Percentiles rank a stretch among this genome's conserved stretches.
Evolutionary conservation across 2,113 vertebrate species (phyloP).

Genomic region (Sinocyclocheilus anophthalmus): DNA sequence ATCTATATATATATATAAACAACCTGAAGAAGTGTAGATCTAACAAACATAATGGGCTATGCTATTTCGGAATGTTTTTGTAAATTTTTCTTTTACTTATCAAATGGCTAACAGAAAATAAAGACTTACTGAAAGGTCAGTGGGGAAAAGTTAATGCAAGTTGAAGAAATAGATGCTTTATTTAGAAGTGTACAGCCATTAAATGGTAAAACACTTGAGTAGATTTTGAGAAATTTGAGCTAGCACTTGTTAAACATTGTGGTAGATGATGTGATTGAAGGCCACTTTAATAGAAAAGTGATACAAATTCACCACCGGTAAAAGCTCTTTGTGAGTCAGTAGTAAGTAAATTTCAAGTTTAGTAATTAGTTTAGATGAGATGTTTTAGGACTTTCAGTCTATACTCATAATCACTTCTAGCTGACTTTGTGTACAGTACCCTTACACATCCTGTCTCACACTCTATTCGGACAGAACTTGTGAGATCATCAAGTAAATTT

Average conservation of each 20-base stretch:
- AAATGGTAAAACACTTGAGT: neutral
- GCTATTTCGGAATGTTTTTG: neutral
- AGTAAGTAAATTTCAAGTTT: neutral
- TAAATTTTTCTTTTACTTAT: neutral
- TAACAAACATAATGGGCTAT: neutral
- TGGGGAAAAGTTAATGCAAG: neutral
- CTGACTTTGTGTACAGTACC: neutral
- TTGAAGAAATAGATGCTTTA: neutral
- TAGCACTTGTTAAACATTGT: neutral
- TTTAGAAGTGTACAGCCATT: neutral
- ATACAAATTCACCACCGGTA: neutral
- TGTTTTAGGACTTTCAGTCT: neutral
- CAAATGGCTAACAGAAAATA: neutral
- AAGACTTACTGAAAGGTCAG: neutral
- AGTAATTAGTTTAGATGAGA: neutral
- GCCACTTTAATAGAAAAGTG: neutral
- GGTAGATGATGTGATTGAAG: neutral
- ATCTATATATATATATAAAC: too few species aligned
- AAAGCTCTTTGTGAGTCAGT: neutral
- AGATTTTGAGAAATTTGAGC: slow-evolving; percentile 12
- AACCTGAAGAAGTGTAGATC: neutral
- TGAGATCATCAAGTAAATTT: neutral
- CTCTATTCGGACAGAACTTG: neutral
- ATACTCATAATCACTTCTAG: neutral
- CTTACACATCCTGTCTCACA: neutral